A percentile compares a stretch with the other conserved stretches of the same genome.
Conservation (phyloP, 1,140 invertebrate species). For the Vanessa tameamea region DNA sequence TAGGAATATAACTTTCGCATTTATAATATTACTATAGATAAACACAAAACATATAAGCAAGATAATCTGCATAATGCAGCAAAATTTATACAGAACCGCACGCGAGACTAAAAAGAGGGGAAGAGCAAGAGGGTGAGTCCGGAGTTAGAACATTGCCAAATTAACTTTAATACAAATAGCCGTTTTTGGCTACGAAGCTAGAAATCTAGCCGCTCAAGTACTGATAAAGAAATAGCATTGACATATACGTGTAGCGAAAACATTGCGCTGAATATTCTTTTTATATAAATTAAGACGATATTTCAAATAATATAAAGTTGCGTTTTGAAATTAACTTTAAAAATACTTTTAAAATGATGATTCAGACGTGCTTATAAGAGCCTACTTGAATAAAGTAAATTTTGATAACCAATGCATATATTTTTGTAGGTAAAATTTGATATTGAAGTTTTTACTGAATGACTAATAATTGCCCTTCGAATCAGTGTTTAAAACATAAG, state of each 20-base stretch:
- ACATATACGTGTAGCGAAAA: not conserved
- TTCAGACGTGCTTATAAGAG: too few relatives aligned
- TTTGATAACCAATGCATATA: too few relatives aligned
- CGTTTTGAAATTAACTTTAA: too few relatives aligned
- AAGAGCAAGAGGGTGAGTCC: not conserved
- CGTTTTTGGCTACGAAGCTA: not conserved
- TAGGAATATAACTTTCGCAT: too few relatives aligned
- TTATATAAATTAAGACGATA: too few relatives aligned
- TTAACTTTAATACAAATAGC: constrained; percentile 1
- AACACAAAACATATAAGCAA: not conserved
- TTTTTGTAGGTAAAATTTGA: too few relatives aligned
- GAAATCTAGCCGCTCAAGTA: not conserved
- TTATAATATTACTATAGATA: not conserved
- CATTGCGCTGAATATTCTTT: too few relatives aligned
- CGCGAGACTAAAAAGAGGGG: not conserved
- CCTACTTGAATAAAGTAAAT: too few relatives aligned
- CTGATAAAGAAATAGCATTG: not conserved
- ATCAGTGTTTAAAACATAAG: not conserved
- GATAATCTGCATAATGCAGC: not conserved
- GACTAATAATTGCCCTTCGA: not conserved
- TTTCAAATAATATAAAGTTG: too few relatives aligned
- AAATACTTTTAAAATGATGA: too few relatives aligned
- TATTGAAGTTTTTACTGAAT: too few relatives aligned
- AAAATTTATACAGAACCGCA: not conserved
- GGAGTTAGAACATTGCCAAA: constrained; percentile 6